Percentiles rank a stretch among this genome's conserved stretches.
phyloP scores from a whole-genome alignment of 2,113 vertebrate genomes.

The Pluvianellus socialis region DNA sequence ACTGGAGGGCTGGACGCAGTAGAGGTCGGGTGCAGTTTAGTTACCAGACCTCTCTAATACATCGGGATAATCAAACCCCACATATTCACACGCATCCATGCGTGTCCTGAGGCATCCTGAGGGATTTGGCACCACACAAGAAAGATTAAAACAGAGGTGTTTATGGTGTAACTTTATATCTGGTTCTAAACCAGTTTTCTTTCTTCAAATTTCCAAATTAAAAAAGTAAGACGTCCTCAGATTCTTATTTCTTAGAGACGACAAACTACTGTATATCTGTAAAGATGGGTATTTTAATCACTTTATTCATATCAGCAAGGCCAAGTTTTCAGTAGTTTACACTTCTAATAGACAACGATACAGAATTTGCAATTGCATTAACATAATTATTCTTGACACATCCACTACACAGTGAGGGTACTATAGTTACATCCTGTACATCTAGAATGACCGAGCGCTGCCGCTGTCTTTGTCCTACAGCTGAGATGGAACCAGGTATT shows the following conservation, averaged over 20 bases:
- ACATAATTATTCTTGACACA: conserved; percentile 63
- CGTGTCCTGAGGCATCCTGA: not conserved
- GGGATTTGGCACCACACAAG: fast-evolving
- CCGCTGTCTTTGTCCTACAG: not conserved
- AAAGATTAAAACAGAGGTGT: not conserved
- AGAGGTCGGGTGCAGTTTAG: fast-evolving
- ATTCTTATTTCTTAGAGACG: not conserved
- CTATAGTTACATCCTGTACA: conserved; percentile 47
- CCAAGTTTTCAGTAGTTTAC: conserved; percentile 72
- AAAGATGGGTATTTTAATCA: conserved; percentile 61
- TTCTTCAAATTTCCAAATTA: not conserved
- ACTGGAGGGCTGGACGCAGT: not conserved
- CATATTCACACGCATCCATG: fast-evolving
- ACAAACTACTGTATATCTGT: not conserved
- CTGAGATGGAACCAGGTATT: conserved; percentile 41
- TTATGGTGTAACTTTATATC: not conserved
- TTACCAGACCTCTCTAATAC: fast-evolving
- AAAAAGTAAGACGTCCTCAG: not conserved
- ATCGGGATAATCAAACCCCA: fast-evolving
- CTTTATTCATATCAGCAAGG: conserved; percentile 71
- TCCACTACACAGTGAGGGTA: conserved; percentile 40
- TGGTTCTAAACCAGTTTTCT: not conserved
- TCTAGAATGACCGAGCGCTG: conserved; percentile 38
- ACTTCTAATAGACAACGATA: conserved; percentile 81
- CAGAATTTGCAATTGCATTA: conserved; percentile 76